These are phyloP conservation scores for Gallinago paraguaiae DNA, from an alignment of 2,113 vertebrate species.

Conservation along the genomic window DNA sequence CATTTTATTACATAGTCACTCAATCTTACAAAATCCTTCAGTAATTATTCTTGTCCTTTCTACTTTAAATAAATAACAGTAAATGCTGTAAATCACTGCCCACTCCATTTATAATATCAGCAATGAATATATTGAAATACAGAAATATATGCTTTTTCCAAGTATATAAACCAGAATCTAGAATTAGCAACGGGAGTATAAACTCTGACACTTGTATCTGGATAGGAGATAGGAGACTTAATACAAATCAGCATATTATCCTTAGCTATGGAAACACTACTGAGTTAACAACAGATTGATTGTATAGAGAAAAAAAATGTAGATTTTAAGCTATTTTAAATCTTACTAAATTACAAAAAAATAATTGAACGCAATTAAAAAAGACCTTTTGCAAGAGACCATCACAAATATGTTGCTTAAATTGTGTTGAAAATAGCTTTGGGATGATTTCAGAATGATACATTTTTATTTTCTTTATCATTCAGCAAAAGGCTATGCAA, in stretches of 20 bases:
- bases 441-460: not conserved
- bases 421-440: not conserved
- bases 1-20: not conserved
- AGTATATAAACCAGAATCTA: not conserved
- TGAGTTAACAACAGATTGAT: not conserved
- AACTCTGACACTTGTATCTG: not conserved
- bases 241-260: not conserved
- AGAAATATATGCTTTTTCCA: accelerated
- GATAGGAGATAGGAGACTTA: not conserved
- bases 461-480: not conserved
- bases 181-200: not conserved
- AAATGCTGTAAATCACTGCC: not conserved
- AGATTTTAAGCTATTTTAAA: not conserved
- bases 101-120: not conserved
- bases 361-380: not conserved
- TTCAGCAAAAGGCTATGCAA: not conserved
- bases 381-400: not conserved
- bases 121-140: not conserved
- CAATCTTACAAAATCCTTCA: not conserved
- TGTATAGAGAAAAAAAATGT: not conserved
- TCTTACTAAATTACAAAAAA: not conserved
- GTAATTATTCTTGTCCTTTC: not conserved
- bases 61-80: not conserved
- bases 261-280: not conserved
- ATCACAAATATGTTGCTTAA: not conserved